Conservation (phyloP, 2,113 vertebrate genomes). For the Hydropotes inermis region DNA sequence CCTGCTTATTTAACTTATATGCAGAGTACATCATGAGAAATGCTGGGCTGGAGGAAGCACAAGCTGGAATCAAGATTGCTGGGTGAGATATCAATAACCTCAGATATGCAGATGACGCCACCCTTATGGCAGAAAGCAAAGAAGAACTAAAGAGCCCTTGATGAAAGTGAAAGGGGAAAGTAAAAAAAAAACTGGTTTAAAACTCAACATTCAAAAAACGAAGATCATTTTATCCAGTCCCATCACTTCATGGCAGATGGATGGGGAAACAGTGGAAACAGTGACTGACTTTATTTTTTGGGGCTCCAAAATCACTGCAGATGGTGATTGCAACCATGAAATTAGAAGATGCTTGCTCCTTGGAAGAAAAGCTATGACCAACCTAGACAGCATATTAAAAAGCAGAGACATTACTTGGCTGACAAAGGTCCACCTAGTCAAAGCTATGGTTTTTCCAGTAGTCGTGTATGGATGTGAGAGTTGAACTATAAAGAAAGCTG, state of each 20-base stretch:
- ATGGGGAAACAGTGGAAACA: background rate
- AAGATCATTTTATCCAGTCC: background rate
- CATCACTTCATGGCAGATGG: background rate
- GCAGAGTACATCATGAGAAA: background rate
- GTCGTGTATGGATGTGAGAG: background rate
- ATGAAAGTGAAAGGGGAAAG: background rate
- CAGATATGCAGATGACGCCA: background rate
- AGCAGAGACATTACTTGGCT: background rate
- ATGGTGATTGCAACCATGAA: background rate
- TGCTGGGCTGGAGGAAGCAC: accelerated
- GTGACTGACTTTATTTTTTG: accelerated
- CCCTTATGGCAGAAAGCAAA: background rate
- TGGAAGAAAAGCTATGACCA: background rate
- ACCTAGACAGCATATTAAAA: background rate
- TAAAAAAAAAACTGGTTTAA: background rate
- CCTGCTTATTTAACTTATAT: background rate
- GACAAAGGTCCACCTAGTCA: background rate
- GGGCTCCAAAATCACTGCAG: background rate
- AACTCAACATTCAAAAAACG: background rate
- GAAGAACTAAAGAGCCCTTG: background rate
- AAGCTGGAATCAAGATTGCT: background rate
- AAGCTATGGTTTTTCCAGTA: background rate
- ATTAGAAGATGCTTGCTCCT: background rate
- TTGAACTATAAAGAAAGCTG: background rate
- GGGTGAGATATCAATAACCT: background rate